phyloP scores from a whole-genome alignment of 1,140 invertebrate genomes.

The Idris sp. region DNA sequence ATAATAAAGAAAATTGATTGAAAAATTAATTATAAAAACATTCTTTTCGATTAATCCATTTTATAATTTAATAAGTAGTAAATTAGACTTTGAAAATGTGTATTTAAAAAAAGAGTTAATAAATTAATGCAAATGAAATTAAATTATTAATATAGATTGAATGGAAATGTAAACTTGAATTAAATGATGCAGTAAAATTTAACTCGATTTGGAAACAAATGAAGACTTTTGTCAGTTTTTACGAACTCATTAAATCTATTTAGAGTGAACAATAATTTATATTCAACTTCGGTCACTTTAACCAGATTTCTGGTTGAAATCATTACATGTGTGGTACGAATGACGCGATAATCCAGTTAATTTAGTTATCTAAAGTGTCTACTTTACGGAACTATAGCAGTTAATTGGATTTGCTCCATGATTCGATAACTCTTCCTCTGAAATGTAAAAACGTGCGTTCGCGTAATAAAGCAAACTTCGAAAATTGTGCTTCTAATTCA shows the following conservation, averaged over 20 bases:
- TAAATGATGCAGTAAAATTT: no score
- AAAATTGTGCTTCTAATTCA: slow-evolving; percentile 40
- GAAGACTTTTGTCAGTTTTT: neutral
- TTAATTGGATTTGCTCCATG: slow-evolving; percentile 49
- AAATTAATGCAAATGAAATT: no score
- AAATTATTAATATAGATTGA: no score
- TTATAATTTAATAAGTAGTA: no score
- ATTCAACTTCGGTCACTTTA: slow-evolving; percentile 36
- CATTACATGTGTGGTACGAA: slow-evolving; percentile 49
- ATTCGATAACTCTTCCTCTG: slow-evolving; percentile 47
- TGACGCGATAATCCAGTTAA: slow-evolving; percentile 54
- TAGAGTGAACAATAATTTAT: slow-evolving; percentile 25
- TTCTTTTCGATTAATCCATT: no score
- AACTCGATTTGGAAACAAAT: no score
- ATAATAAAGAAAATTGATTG: no score
- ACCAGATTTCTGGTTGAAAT: slow-evolving; percentile 57
- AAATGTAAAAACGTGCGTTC: slow-evolving; percentile 45
- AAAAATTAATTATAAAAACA: no score
- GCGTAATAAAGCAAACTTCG: slow-evolving; percentile 30
- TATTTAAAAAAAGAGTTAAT: no score
- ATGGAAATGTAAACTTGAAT: no score
- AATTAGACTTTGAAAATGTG: no score
- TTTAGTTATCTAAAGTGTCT: slow-evolving; percentile 59
- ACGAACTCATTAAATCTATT: slow-evolving; percentile 8
- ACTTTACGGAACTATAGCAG: slow-evolving; percentile 52